Conservation (phyloP, 2,113 vertebrate genomes). For the Coturnix japonica region DNA sequence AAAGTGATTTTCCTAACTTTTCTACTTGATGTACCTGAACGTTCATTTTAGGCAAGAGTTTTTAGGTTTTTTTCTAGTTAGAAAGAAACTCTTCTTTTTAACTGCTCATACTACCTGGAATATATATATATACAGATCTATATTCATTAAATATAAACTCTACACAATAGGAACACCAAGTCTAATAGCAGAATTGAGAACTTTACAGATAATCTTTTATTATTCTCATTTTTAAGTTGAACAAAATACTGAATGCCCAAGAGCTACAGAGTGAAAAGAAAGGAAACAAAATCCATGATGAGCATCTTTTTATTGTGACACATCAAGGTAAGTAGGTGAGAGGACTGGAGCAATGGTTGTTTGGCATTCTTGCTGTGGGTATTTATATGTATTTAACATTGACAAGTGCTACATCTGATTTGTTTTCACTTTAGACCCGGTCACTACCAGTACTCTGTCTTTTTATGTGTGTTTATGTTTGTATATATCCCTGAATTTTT, state of each 20-base stretch:
- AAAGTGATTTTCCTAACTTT: neutral
- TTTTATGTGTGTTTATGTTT: neutral
- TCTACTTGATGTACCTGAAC: neutral
- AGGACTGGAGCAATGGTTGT: neutral
- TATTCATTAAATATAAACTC: neutral
- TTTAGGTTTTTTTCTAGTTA: neutral
- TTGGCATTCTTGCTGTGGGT: neutral
- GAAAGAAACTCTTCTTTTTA: neutral
- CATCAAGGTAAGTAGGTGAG: constrained; percentile 88
- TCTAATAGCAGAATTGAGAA: neutral
- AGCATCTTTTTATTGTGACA: constrained; percentile 97
- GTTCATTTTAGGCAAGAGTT: neutral
- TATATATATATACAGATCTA: neutral
- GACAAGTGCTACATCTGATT: neutral
- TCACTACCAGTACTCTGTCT: neutral
- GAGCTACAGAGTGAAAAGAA: constrained; percentile 92
- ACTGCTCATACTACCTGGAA: neutral
- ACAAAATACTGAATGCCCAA: constrained; percentile 91
- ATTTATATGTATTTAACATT: neutral
- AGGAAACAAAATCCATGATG: constrained; percentile 94
- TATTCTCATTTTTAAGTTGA: constrained; percentile 82
- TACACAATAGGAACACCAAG: neutral
- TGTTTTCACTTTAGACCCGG: neutral
- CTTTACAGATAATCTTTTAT: neutral
- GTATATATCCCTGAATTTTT: neutral